phyloP scores from a whole-genome alignment of 1,140 invertebrate species.

The Caerostris extrusa region DNA sequence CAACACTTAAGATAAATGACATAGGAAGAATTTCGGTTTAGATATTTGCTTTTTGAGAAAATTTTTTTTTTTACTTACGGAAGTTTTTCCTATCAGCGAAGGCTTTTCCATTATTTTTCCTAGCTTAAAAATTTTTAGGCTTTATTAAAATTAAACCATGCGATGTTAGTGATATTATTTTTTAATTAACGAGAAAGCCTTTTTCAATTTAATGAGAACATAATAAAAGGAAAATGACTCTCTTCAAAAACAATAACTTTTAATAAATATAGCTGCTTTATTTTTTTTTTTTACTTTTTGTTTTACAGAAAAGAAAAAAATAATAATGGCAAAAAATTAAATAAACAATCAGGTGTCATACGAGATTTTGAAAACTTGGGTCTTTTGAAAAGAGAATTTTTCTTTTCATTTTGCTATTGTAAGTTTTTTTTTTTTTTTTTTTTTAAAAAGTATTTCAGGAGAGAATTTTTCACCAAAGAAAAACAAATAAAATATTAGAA shows the following conservation, averaged over 20 bases:
- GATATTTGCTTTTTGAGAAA: slow-evolving; percentile 41
- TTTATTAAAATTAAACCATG: slow-evolving; percentile 67
- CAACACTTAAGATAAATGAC: slow-evolving; percentile 69
- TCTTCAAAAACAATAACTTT: slow-evolving; percentile 62
- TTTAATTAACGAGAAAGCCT: slow-evolving; percentile 62
- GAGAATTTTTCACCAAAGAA: not conserved
- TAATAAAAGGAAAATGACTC: slow-evolving; percentile 48
- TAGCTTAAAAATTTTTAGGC: slow-evolving; percentile 49
- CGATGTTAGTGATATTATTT: slow-evolving; percentile 44
- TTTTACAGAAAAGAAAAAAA: not conserved
- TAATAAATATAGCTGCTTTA: slow-evolving; percentile 23
- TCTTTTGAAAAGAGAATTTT: slow-evolving; percentile 7
- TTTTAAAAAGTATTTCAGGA: slow-evolving; percentile 41
- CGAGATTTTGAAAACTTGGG: slow-evolving; percentile 16
- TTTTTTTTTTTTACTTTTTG: not conserved
- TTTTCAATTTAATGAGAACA: slow-evolving; percentile 54
- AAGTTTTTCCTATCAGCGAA: slow-evolving; percentile 23
- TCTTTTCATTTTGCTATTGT: slow-evolving; percentile 24
- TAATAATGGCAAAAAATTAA: not conserved
- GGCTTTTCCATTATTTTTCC: slow-evolving; percentile 53
- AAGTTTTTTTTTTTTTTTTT: no score
- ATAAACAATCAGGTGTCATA: slow-evolving; percentile 44
- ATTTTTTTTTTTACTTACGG: slow-evolving; percentile 6
- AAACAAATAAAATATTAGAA: slow-evolving; percentile 12
- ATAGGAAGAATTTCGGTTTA: slow-evolving; percentile 35